phyloP scores from a whole-genome alignment of 2,113 vertebrate genomes.

The Leucosticte australis region DNA sequence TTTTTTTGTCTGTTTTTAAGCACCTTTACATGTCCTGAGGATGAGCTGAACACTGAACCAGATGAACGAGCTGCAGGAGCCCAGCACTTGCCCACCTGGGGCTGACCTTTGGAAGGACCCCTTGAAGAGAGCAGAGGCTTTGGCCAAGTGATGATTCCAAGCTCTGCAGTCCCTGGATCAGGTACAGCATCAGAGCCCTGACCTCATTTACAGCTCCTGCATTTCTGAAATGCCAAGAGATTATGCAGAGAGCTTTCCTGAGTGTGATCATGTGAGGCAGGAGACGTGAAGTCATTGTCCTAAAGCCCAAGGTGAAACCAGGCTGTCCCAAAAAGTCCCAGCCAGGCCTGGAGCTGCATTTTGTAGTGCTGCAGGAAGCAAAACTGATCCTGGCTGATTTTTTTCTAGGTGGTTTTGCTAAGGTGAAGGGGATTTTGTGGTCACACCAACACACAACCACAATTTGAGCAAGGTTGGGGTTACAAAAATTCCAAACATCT shows the following conservation, averaged over 20 bases:
- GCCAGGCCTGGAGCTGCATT: not conserved
- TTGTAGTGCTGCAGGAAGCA: not conserved
- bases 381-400: not conserved
- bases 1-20: not conserved
- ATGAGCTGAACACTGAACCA: not conserved
- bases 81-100: not conserved
- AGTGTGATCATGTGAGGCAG: not conserved
- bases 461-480: not conserved
- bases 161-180: slow-evolving; percentile 11
- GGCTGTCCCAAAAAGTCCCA: not conserved
- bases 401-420: not conserved
- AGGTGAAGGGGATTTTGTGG: not conserved
- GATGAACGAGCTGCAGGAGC: not conserved
- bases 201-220: slow-evolving; percentile 14
- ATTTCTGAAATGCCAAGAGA: slow-evolving; percentile 3
- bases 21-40: not conserved
- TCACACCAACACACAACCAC: not conserved
- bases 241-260: slow-evolving; percentile 24
- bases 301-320: slow-evolving; percentile 16
- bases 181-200: not conserved
- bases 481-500: not conserved
- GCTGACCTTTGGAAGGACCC: not conserved
- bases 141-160: not conserved
- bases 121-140: not conserved
- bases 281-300: slow-evolving; percentile 25